Conservation (phyloP, 2,113 vertebrate species). For the Carassius carassius region DNA sequence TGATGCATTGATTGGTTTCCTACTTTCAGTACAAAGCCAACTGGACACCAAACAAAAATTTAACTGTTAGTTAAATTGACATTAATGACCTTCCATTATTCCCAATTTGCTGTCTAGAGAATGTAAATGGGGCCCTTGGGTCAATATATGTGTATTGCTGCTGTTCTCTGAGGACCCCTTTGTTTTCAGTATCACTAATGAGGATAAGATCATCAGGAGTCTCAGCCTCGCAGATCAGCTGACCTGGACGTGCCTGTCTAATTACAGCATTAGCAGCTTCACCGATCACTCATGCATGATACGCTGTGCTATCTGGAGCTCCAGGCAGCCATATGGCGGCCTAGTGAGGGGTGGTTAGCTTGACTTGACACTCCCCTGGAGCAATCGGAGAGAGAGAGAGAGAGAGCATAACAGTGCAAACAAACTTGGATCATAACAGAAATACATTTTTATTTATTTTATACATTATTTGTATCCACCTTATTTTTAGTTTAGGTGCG, state of each 20-base stretch:
- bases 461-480: background rate
- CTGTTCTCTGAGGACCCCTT: slow-evolving; percentile 46
- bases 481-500: background rate
- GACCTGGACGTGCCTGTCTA: slow-evolving; percentile 57
- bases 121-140: slow-evolving; percentile 41
- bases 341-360: slow-evolving; percentile 46
- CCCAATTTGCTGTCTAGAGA: slow-evolving; percentile 34
- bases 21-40: background rate
- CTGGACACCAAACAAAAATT: background rate
- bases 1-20: background rate
- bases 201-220: slow-evolving; percentile 52
- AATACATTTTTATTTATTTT: background rate
- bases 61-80: slow-evolving; percentile 1
- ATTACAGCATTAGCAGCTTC: slow-evolving; percentile 58
- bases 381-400: slow-evolving; percentile 22
- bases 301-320: slow-evolving; percentile 43
- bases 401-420: slow-evolving; percentile 15
- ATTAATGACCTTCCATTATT: slow-evolving; percentile 25
- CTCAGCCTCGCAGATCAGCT: slow-evolving; percentile 52
- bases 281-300: slow-evolving; percentile 56
- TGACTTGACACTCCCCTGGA: slow-evolving; percentile 28
- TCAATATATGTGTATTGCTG: slow-evolving; percentile 41
- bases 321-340: slow-evolving; percentile 56
- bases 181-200: slow-evolving; percentile 57
- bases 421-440: slow-evolving; percentile 4